Evolutionary conservation across 2,888 invertebrate genomes (phyloP), one percentile per base, ranked within the genome.

Genomic region (Pollenia labialis): DNA sequence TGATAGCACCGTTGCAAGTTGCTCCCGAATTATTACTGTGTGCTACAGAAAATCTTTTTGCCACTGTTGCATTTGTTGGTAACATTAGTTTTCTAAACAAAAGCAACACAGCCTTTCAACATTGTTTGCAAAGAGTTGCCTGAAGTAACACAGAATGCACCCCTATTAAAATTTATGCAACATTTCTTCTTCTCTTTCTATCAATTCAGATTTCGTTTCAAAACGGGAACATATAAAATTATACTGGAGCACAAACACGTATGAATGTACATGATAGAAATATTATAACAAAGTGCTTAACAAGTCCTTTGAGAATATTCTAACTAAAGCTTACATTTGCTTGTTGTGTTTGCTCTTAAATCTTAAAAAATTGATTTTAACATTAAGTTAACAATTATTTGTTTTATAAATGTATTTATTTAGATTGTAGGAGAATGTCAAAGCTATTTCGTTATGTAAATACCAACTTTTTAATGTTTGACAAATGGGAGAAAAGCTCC

Each of bases 231-330:
- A 79, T 72, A 60, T 50, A 12, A 48, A 83, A 66, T 44, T 56
- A 46, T 32, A 44, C 18, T 62, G 16, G 1, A 56, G n/a, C 16
- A 56, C n/a, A 77, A 18, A 7, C 32, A 68, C 32, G 32, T 23
- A 66, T 8, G 11, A 14, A 66, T 8, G 11, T 18, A 66, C 12
- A 12, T 32, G 18, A 3, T 23, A 8, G 12, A 18, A 12, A n/a
- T 68, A 48, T n/a, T 18, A 54, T 12, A 12, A 68, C 50, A 74
- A 74, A 75, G 40, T 74, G 56, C 58, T 82, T 56, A 75, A 76
- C 83, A 84, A 83, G 76, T 84, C 76, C 46, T 71, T 69, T 69
- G 82, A 58, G 75, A 71, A 79, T 66, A 48, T 69, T 62, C n/a
- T n/a, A n/a, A 32, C 10, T 12, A 64, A 52, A 76, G 16, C 46